Base-by-base conservation (phyloP, 2,797 vertebrate genomes). In the Spinus olivaceus region DNA sequence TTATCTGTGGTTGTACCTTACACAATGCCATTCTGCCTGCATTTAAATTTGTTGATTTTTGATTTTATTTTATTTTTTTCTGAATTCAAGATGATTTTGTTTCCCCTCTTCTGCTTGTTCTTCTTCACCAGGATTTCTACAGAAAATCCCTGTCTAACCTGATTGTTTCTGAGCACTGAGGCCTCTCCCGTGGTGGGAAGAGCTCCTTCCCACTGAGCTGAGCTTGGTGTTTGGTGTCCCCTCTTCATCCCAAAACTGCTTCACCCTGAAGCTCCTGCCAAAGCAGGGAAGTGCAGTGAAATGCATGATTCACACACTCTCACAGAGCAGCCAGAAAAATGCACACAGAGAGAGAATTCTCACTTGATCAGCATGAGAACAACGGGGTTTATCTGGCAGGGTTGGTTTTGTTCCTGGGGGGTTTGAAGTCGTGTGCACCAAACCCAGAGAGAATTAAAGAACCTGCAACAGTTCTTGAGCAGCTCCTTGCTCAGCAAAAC, bases 1-100 rank as follows among this genome's bases (percentile, higher is more conserved):
- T 94, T 81, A 88, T 46, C 42, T 87, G 88, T 93, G 96, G 88
- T 86, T 93, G 96, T 97, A 94, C 84, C 92, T 96, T 65, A 95
- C 92, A 93, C 88, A 91, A 85, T 33, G 86, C 91, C 93, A 84
- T 94, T 96, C 95, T 90, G 95, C 88, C 94, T 76, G 88, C 88
- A 61, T 65, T 96, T 86, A 61, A 91, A 70, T 79, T 78, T 1
- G 54, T 39, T 51, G 33, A 65, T 91, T 92, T 42, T 21, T 22
- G 15, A 35, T 56, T 56, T 39, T 81, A 35, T 10, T 37, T 79
- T 72, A 89, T 94, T 92, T 79, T 72, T 90, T 94, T 92, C 59
- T 89, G 70, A 87, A 94, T 73, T 90, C 94, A 95, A 53, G 69
- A 69, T 90, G 83, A 79, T 94, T 94, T 93, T 81, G 25, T 93